Percentiles rank a stretch among this genome's conserved stretches.
Conservation (phyloP, 2,797 vertebrate genomes). For the Tapirus indicus region DNA sequence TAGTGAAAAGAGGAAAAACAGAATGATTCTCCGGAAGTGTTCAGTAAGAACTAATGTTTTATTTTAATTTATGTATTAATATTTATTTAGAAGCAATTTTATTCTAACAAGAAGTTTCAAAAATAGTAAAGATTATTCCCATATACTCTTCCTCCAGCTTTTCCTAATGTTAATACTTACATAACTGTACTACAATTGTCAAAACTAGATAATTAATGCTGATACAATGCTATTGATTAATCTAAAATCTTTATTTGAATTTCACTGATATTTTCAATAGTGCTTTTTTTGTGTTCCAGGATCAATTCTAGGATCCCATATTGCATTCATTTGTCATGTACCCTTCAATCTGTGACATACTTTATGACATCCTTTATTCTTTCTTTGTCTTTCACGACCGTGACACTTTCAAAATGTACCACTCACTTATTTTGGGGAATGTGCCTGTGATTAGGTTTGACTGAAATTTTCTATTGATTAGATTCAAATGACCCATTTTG, state of each 20-base stretch:
- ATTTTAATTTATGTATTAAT: neutral
- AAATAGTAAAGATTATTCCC: too few species aligned
- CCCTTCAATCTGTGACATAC: too few species aligned
- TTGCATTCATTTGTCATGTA: too few species aligned
- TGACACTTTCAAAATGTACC: too few species aligned
- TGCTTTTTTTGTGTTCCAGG: neutral
- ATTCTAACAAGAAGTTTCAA: neutral
- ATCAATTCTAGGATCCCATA: neutral
- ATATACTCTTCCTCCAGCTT: neutral
- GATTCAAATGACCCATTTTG: neutral
- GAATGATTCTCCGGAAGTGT: neutral
- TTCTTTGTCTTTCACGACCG: too few species aligned
- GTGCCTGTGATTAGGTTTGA: too few species aligned
- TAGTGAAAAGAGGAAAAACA: neutral
- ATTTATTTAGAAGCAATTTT: neutral
- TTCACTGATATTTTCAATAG: neutral
- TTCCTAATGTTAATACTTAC: neutral
- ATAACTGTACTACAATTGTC: too few species aligned
- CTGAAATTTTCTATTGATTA: neutral
- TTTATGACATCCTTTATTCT: too few species aligned
- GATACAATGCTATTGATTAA: neutral
- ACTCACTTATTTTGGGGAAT: too few species aligned
- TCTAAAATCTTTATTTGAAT: neutral
- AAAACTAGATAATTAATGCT: neutral
- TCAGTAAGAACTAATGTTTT: neutral